Base-by-base conservation (phyloP, 2,113 vertebrate genomes). In the Spilogale gracilis region DNA sequence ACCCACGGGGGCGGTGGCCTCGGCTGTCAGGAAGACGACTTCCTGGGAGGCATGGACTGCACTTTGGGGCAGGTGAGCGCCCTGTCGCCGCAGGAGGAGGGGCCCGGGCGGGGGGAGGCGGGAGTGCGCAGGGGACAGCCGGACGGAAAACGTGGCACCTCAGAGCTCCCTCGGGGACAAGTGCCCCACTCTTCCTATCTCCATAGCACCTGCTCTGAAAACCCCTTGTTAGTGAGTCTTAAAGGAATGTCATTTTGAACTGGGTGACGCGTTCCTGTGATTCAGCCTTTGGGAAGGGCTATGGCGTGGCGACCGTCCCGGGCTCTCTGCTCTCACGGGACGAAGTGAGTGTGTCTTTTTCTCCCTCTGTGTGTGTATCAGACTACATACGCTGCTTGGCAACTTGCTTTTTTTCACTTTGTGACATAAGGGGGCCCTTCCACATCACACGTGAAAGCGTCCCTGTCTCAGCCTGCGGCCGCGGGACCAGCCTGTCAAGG, bases 1-100 rank as follows among this genome's bases (percentile, higher is more conserved):
- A 99, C 99, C 84, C 99, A 99, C 0, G 99, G 99, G 63, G 99
- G 99, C 21, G 97, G 99, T 3, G 98, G 99, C 67, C 98, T 99
- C 3, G 99, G 99, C 85, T 99, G 99, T 0, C 99, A 99, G 0
- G 99, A 99, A 0, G 99, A 99, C 0, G 99, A 99, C 98, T 99
- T 99, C 97, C 98, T 99, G 84, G 99, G 99, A 7, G 99, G 99
- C 38, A 99, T 99, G 98, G 99, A 99, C 97, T 99, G 99, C 97
- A 99, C 99, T 0, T 98, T 99, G 90, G 99, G 99, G 56, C 99
- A 99, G 99, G 99, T 99, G 97, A 94, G 97, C 30, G 1, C 5
- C 7, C 27, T 0, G 0, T 2, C 43, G 16, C 50, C 45, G 38
- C 0, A 0, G 38, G 56, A 9, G 11, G 48, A 32, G 21, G 12